These are phyloP conservation scores for Lagodon rhomboides DNA, from an alignment of 2,797 vertebrate species.

Conservation along the genomic window DNA sequence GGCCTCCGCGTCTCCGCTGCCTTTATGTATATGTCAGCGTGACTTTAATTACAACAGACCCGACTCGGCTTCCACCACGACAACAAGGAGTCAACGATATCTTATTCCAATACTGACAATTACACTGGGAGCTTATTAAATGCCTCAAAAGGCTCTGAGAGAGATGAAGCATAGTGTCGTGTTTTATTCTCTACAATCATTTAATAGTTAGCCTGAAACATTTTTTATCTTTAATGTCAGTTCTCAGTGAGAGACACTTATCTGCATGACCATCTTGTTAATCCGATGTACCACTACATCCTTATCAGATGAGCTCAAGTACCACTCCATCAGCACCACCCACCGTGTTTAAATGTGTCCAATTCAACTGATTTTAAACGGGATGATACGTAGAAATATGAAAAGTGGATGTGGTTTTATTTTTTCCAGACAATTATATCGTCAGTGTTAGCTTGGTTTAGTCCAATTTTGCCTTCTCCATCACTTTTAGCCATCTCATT, in stretches of 20 bases:
- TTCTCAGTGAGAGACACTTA: conserved; percentile 33
- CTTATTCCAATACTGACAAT: conserved; percentile 9
- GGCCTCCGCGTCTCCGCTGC: conserved; percentile 49
- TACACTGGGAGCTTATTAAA: neutral
- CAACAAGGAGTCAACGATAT: neutral
- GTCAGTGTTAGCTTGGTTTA: neutral
- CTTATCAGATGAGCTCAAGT: conserved; percentile 17
- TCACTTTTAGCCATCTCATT: neutral
- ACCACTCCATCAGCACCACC: neutral
- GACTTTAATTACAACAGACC: conserved; percentile 43
- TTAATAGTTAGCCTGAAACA: conserved; percentile 57
- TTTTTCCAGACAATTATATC: too few species aligned
- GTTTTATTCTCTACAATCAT: conserved; percentile 41
- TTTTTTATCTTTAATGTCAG: conserved; percentile 63
- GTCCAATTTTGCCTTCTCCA: neutral
- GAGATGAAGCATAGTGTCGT: conserved; percentile 14
- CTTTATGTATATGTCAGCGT: conserved; percentile 49
- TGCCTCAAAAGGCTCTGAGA: conserved; percentile 34
- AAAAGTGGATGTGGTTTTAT: neutral
- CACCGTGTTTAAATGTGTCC: neutral
- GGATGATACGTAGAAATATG: neutral
- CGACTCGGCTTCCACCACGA: neutral
- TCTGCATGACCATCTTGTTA: conserved; percentile 1
- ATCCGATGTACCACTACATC: neutral
- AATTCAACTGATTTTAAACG: neutral